phyloP scores from a whole-genome alignment of 2,113 vertebrate genomes.

The Myotis yumanensis region DNA sequence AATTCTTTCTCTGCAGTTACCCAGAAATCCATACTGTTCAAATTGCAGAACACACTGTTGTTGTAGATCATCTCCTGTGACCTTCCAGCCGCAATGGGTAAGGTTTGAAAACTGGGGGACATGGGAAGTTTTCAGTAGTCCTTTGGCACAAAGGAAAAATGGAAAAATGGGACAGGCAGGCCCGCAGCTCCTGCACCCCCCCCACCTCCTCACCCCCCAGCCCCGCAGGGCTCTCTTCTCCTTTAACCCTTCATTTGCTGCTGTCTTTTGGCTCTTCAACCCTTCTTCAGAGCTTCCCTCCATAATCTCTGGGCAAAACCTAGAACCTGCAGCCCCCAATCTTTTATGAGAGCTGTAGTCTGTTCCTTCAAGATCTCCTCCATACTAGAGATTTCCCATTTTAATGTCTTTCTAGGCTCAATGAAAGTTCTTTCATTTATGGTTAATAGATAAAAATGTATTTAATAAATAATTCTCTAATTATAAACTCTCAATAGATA shows the following conservation, averaged over 20 bases:
- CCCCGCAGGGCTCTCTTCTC: fast-evolving
- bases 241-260: neutral
- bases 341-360: neutral
- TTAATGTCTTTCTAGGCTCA: neutral
- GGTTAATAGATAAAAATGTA: neutral
- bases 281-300: neutral
- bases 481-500: neutral
- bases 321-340: fast-evolving
- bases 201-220: neutral
- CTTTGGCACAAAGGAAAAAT: neutral
- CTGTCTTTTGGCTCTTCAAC: too few relatives aligned
- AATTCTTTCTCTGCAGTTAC: constrained; percentile 54
- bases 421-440: neutral
- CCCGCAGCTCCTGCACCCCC: neutral
- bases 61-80: neutral
- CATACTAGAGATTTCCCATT: neutral
- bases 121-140: too few relatives aligned
- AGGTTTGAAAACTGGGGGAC: neutral
- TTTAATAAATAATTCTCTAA: constrained; percentile 23
- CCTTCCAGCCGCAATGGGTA: constrained; percentile 41
- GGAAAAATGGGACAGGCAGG: neutral
- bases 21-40: constrained; percentile 44
- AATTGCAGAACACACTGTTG: neutral
- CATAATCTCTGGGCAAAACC: neutral
- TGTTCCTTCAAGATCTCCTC: neutral